Conservation (phyloP, 1,140 invertebrate species). For the Amphibalanus amphitrite region DNA sequence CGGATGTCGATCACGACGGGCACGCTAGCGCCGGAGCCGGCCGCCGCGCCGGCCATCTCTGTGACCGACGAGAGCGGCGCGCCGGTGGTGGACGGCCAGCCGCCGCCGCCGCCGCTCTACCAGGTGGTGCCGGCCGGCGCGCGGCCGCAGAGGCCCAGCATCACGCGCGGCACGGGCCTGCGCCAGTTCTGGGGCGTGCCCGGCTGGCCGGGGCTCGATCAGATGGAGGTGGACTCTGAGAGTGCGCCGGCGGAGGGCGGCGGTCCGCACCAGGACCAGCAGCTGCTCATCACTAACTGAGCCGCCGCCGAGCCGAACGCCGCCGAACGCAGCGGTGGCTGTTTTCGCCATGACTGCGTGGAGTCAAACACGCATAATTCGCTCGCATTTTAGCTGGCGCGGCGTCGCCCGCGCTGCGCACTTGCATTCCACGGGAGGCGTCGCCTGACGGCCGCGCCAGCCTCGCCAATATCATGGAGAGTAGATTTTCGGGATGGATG, state of each 20-base stretch:
- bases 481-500: too few relatives aligned
- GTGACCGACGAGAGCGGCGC: background rate
- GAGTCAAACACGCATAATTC: background rate
- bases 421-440: background rate
- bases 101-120: background rate
- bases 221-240: background rate
- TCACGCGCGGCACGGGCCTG: background rate
- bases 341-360: background rate
- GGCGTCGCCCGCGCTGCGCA: background rate
- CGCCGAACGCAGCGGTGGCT: too few relatives aligned
- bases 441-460: too few relatives aligned
- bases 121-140: background rate
- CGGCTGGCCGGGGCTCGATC: background rate
- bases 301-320: too few relatives aligned
- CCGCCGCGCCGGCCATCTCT: background rate
- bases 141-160: background rate
- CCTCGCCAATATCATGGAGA: too few relatives aligned
- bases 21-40: background rate
- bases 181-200: background rate
- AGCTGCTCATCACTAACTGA: background rate
- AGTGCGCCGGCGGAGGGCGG: background rate
- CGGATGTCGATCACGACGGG: background rate
- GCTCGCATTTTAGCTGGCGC: background rate
- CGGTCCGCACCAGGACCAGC: background rate
- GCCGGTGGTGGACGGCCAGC: constrained; percentile 1